phyloP scores from a whole-genome alignment of 2,888 invertebrate genomes.

The Rhopalosiphum nymphaeae region DNA sequence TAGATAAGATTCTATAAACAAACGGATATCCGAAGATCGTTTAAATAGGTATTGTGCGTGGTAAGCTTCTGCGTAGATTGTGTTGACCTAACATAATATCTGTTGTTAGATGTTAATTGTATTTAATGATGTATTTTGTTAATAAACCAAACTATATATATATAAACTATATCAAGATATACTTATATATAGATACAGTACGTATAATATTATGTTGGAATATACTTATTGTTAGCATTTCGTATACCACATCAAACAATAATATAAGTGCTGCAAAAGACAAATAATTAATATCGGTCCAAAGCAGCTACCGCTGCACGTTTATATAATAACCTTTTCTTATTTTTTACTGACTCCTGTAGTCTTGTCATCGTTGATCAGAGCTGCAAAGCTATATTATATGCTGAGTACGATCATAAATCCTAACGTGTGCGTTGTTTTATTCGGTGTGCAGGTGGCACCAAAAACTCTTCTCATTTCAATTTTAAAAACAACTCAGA shows the following conservation, averaged over 20 bases:
- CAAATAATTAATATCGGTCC: background rate
- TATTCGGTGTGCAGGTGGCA: background rate
- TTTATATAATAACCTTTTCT: background rate
- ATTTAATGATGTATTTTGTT: background rate
- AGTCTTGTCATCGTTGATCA: background rate
- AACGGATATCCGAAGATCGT: background rate
- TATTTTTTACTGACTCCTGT: background rate
- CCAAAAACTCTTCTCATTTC: background rate
- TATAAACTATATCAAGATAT: no score
- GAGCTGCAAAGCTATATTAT: background rate
- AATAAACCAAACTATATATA: background rate
- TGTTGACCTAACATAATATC: background rate
- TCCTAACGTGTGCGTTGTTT: background rate
- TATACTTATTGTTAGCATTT: background rate
- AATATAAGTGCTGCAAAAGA: background rate
- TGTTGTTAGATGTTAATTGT: background rate
- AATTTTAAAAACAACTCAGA: conserved; percentile 8
- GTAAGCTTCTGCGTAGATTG: background rate
- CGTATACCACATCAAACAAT: background rate
- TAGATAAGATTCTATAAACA: background rate
- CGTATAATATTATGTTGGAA: background rate
- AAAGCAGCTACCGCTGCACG: background rate
- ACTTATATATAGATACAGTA: background rate
- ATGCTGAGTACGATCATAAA: background rate
- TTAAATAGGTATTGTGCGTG: background rate